phyloP scores from a whole-genome alignment of 1,140 invertebrate genomes.

The Mycetomoellerius zeteki region DNA sequence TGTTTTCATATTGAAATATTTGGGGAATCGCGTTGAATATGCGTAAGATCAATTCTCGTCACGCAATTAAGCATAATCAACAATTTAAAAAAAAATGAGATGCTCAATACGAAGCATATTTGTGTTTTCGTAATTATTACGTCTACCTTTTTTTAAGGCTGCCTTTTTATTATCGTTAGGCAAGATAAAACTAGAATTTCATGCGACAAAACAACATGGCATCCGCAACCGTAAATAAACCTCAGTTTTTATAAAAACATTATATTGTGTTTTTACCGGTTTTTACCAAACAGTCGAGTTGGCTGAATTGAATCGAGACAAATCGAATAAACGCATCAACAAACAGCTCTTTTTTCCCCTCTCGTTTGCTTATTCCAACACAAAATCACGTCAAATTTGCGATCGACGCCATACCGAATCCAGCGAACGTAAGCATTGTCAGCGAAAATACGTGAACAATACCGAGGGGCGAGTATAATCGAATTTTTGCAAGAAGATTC shows the following conservation, averaged over 20 bases:
- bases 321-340: slow-evolving; percentile 41
- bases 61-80: background rate
- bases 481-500: slow-evolving; percentile 6
- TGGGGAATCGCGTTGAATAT: slow-evolving; percentile 8
- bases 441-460: background rate
- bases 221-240: slow-evolving; percentile 33
- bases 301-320: slow-evolving; percentile 48
- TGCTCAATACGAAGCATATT: background rate
- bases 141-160: background rate
- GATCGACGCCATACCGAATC: background rate
- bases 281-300: slow-evolving; percentile 21
- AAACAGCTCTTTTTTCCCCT: background rate
- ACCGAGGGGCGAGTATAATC: background rate
- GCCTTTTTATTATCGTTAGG: background rate
- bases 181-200: slow-evolving; percentile 20
- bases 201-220: background rate
- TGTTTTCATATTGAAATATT: background rate
- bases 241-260: slow-evolving; percentile 61
- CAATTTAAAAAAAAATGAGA: background rate
- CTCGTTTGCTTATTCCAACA: background rate
- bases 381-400: background rate
- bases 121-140: background rate
- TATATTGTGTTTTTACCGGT: slow-evolving; percentile 39
- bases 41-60: background rate
- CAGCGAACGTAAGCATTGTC: background rate